Evolutionary conservation across 2,888 invertebrate genomes (phyloP).

Genomic region (Euclidia mi): DNA sequence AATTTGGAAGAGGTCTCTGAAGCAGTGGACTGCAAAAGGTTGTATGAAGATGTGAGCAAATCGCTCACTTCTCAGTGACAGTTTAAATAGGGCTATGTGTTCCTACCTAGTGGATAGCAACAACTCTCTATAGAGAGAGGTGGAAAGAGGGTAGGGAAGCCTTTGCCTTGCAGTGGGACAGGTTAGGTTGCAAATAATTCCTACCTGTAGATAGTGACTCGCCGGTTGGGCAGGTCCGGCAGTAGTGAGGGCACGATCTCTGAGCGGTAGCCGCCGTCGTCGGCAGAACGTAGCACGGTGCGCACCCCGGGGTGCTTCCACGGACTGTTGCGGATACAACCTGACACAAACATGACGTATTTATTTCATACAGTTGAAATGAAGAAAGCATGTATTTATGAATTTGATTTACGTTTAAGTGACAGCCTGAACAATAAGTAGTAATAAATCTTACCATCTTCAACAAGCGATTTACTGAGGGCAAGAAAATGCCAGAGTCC

Average conservation of each 20-base stretch:
- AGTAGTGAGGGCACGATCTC: constrained; percentile 91
- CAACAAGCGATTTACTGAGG: constrained; percentile 92
- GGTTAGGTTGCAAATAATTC: background rate
- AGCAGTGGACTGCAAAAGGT: no score
- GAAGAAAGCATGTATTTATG: no score
- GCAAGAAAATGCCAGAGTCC: constrained; percentile 96
- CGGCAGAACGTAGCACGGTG: constrained; percentile 86
- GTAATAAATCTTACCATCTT: constrained; percentile 89
- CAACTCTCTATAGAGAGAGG: no score
- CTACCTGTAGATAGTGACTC: constrained; percentile 77
- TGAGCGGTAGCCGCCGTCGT: constrained; percentile 88
- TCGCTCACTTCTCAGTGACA: no score
- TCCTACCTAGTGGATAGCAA: no score
- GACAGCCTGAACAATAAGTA: no score
- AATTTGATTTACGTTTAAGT: no score
- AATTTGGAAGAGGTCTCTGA: no score
- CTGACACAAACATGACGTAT: constrained; percentile 53
- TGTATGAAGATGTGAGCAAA: no score
- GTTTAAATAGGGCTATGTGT: no score
- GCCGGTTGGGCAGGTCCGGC: constrained; percentile 91
- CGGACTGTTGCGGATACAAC: constrained; percentile 88
- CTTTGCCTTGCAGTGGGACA: background rate
- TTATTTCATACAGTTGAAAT: background rate
- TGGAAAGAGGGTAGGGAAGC: no score
- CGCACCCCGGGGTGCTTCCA: constrained; percentile 91